These are phyloP conservation scores for Motacilla alba DNA, from an alignment of 2,113 vertebrate species.

Conservation along the genomic window DNA sequence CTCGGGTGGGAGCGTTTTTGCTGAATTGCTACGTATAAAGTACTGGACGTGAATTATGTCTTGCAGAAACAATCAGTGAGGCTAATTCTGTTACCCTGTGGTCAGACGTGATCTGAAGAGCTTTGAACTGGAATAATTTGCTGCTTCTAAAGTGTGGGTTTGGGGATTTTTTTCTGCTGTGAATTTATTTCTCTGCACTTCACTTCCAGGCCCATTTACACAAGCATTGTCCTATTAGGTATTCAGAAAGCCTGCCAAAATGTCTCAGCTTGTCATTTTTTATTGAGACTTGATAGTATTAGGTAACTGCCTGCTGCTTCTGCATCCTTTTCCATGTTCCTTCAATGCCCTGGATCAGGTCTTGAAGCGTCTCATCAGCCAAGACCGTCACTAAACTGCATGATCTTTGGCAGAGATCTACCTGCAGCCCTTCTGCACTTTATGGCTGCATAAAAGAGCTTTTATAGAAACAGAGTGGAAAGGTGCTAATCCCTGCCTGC, in stretches of 20 bases:
- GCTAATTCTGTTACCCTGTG: neutral
- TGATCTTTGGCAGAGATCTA: neutral
- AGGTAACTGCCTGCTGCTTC: conserved; percentile 20
- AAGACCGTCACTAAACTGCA: neutral
- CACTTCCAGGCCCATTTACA: neutral
- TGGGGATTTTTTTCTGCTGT: neutral
- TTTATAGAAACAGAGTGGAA: neutral
- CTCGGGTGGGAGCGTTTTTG: neutral
- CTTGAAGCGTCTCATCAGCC: neutral
- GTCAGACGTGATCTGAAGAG: neutral
- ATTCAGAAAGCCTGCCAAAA: conserved; percentile 20
- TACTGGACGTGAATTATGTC: neutral
- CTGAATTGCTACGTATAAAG: neutral
- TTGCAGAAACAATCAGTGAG: neutral
- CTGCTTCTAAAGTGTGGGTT: neutral
- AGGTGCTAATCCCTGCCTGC: neutral
- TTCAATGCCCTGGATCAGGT: neutral
- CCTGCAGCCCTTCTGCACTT: neutral
- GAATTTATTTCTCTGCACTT: neutral
- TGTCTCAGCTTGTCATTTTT: conserved; percentile 15
- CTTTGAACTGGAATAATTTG: neutral
- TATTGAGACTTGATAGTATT: conserved; percentile 13
- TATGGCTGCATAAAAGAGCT: neutral
- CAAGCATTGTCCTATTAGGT: neutral
- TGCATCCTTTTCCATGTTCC: neutral